A percentile compares a stretch with the other conserved stretches of the same genome.
Conservation (phyloP, 1,140 invertebrate species). For the Bombus confusus region DNA sequence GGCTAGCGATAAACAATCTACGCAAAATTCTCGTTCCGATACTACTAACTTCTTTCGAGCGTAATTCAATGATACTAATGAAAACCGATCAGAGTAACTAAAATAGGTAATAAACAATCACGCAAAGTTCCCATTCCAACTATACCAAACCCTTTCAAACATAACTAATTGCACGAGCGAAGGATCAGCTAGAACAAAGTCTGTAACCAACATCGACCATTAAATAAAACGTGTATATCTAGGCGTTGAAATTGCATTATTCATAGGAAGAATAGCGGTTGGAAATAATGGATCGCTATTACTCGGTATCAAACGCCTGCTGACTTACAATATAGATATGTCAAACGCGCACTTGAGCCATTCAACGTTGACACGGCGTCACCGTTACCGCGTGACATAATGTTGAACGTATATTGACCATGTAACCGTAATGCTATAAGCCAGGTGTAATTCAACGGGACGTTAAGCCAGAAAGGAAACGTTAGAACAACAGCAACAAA, state of each 20-base stretch:
- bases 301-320: background rate
- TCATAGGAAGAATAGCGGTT: background rate
- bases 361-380: slow-evolving; percentile 12
- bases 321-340: background rate
- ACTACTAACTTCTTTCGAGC: no score
- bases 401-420: slow-evolving; percentile 10
- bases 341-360: background rate
- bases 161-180: no score
- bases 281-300: background rate
- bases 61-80: no score
- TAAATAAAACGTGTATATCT: background rate
- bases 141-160: no score
- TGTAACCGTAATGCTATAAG: background rate
- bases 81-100: no score
- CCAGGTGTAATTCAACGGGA: background rate
- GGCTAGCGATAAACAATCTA: no score
- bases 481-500: slow-evolving; percentile 18
- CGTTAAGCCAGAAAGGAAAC: background rate
- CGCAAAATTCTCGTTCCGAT: no score
- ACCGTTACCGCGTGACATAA: slow-evolving; percentile 1
- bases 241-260: no score
- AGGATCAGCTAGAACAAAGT: no score
- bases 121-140: no score
- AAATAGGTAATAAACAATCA: no score
- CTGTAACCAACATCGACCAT: background rate